These are phyloP conservation scores for Camelus bactrianus DNA, from an alignment of 2,113 vertebrate species.

Conservation along the genomic window DNA sequence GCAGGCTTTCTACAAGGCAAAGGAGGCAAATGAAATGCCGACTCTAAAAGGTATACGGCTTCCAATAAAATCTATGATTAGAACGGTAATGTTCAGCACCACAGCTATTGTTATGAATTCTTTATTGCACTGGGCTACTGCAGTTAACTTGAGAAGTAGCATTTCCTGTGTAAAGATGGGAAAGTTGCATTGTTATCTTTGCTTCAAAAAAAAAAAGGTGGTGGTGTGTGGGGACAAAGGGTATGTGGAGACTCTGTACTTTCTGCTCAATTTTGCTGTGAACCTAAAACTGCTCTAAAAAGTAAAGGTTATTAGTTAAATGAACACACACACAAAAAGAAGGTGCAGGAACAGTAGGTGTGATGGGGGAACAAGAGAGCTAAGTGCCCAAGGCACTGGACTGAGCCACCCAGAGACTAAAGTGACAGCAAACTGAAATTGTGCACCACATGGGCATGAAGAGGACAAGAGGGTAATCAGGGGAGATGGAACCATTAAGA, in stretches of 20 bases:
- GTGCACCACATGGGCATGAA: not conserved
- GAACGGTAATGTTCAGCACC: slow-evolving; percentile 70
- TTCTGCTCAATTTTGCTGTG: not conserved
- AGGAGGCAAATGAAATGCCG: slow-evolving; percentile 80
- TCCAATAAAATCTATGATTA: slow-evolving; percentile 80
- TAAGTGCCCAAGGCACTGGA: not conserved
- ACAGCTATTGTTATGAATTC: slow-evolving; percentile 66
- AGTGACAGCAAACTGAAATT: slow-evolving; percentile 30
- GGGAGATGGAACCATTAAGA: not conserved
- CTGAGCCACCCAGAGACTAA: slow-evolving; percentile 26
- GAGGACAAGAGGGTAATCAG: not conserved
- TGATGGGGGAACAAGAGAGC: slow-evolving; percentile 26
- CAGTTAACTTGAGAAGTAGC: slow-evolving; percentile 69
- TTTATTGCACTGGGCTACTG: slow-evolving; percentile 56
- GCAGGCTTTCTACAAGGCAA: slow-evolving; percentile 80
- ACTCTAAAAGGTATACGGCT: slow-evolving; percentile 69
- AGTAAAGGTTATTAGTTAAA: not conserved
- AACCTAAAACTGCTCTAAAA: not conserved
- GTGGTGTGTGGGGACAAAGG: not conserved
- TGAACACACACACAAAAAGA: not conserved
- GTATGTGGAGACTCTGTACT: not conserved
- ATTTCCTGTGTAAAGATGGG: slow-evolving; percentile 42
- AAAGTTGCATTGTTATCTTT: slow-evolving; percentile 29
- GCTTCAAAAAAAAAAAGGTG: not conserved
- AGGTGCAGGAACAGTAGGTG: not conserved